Evolutionary conservation across 1,140 invertebrate species (phyloP).

Genomic region (Drosophila serrata): DNA sequence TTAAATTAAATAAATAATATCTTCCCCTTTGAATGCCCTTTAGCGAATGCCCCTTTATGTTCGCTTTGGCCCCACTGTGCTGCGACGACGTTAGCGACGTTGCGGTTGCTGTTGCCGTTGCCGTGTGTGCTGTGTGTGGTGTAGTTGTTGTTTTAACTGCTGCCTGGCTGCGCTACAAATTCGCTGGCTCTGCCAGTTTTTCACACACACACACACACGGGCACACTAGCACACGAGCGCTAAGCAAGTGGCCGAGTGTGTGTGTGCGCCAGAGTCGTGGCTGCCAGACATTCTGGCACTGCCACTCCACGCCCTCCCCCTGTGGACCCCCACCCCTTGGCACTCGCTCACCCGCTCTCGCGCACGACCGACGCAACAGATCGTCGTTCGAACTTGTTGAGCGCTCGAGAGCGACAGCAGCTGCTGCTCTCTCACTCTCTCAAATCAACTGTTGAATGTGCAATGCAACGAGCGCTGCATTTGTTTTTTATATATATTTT

Average conservation of each 20-base stretch:
- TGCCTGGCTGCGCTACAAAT: constrained; percentile 76
- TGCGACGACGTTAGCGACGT: constrained; percentile 41
- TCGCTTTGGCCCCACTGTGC: constrained; percentile 58
- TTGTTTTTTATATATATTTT: constrained; percentile 46
- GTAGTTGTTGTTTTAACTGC: constrained; percentile 31
- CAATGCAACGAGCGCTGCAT: constrained; percentile 59
- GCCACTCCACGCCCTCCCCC: constrained; percentile 40
- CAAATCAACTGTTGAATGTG: constrained; percentile 80
- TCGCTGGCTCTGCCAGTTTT: constrained; percentile 72
- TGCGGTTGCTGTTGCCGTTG: constrained; percentile 44
- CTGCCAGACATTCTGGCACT: constrained; percentile 84
- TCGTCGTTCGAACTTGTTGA: constrained; percentile 76
- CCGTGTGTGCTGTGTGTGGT: constrained; percentile 45
- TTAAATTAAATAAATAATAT: background rate
- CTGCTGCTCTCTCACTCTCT: constrained; percentile 25
- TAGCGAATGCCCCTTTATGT: background rate
- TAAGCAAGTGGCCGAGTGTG: constrained; percentile 10
- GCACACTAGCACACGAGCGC: constrained; percentile 3
- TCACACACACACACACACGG: constrained; percentile 26
- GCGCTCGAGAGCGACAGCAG: constrained; percentile 27
- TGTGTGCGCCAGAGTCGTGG: constrained; percentile 65
- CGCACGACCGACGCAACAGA: constrained; percentile 46
- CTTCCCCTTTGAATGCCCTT: constrained; percentile 4
- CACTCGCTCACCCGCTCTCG: constrained; percentile 15
- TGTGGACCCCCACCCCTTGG: constrained; percentile 29